Evolutionary conservation across 2,888 invertebrate genomes (phyloP).

Genomic region (Pristionchus exspectatus): DNA sequence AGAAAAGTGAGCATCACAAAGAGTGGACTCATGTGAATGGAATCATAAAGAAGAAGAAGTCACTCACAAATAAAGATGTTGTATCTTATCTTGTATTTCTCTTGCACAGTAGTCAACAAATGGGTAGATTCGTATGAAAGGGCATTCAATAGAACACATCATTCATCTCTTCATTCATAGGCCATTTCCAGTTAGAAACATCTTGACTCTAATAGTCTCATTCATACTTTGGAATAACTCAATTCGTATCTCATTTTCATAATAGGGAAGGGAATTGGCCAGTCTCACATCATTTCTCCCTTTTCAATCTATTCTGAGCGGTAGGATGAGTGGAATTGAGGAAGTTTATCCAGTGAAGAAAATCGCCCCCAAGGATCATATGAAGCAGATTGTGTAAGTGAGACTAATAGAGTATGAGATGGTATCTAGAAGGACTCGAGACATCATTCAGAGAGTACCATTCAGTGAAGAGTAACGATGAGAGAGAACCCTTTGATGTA

Average conservation of each 20-base stretch:
- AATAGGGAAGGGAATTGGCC: neutral
- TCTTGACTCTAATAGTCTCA: neutral
- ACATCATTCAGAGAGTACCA: neutral
- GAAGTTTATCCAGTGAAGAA: neutral
- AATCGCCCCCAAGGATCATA: conserved; percentile 5
- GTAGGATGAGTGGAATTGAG: neutral
- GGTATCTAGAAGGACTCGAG: neutral
- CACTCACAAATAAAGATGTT: conserved; percentile 33
- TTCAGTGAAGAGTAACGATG: neutral
- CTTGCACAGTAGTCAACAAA: neutral
- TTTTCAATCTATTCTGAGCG: conserved; percentile 9
- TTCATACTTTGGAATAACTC: conserved; percentile 10
- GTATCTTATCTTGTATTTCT: conserved; percentile 4
- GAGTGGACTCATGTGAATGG: conserved; percentile 34
- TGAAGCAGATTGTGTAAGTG: conserved; percentile 17
- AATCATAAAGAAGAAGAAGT: neutral
- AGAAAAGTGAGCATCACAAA: conserved; percentile 43
- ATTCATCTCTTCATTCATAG: neutral
- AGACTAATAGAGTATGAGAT: neutral
- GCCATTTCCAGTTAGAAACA: conserved; percentile 19
- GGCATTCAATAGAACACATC: neutral
- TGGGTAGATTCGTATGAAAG: neutral
- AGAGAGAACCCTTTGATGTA: neutral
- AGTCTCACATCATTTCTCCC: conserved; percentile 37
- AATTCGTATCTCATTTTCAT: conserved; percentile 29